Evolutionary conservation across 1,140 invertebrate genomes (phyloP).

Genomic region (Sarcophaga bullata): DNA sequence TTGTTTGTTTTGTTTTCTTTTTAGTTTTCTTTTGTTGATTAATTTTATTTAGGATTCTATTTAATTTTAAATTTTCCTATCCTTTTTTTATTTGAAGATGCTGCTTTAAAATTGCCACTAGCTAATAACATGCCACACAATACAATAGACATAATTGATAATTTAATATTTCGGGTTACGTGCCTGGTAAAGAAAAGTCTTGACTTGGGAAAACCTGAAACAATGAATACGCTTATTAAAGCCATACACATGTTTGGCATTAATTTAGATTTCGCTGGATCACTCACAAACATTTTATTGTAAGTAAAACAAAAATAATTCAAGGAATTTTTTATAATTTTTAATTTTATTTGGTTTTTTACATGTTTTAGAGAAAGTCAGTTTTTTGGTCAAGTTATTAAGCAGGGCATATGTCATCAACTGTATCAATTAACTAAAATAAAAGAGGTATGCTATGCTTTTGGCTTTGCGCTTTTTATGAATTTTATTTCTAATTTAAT

Average conservation of each 20-base stretch:
- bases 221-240: conserved; percentile 57
- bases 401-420: conserved; percentile 61
- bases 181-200: conserved; percentile 57
- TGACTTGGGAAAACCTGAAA: conserved; percentile 60
- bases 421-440: conserved; percentile 60
- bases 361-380: conserved; percentile 56
- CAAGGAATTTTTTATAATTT: neutral
- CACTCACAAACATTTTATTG: conserved; percentile 62
- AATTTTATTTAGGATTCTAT: neutral
- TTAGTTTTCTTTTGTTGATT: no score
- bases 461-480: neutral
- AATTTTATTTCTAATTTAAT: neutral
- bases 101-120: conserved; percentile 49
- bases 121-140: conserved; percentile 50
- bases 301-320: conserved; percentile 46
- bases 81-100: conserved; percentile 49
- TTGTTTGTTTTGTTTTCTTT: no score
- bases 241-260: conserved; percentile 60
- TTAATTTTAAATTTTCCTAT: neutral
- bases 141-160: conserved; percentile 61
- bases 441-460: conserved; percentile 51
- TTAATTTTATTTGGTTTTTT: neutral
- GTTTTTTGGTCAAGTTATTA: conserved; percentile 63
- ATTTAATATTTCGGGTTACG: conserved; percentile 60
- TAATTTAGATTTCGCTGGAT: conserved; percentile 59